Conservation (phyloP, 2,888 invertebrate species). For the Noctua fimbriata region DNA sequence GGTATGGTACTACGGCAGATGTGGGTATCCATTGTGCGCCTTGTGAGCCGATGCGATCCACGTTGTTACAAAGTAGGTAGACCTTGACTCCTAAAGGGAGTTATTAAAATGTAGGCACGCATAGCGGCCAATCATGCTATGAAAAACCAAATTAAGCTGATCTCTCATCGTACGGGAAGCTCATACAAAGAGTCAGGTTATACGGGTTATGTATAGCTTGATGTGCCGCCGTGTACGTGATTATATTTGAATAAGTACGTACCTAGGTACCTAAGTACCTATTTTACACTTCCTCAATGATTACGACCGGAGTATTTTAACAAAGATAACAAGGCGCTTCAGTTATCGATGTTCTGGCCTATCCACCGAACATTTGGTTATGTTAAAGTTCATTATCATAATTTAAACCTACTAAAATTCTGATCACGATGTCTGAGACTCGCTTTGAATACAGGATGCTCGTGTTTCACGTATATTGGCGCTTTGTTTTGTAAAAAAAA, state of each 20-base stretch:
- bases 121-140: not conserved
- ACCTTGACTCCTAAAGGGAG: constrained; percentile 1
- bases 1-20: not conserved
- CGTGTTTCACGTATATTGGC: constrained; percentile 13
- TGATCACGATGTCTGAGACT: constrained; percentile 27
- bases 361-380: constrained; percentile 8
- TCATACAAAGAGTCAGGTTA: too few species aligned
- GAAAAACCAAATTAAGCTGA: too few species aligned
- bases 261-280: not conserved
- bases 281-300: constrained; percentile 24
- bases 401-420: constrained; percentile 31
- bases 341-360: constrained; percentile 7
- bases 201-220: too few species aligned
- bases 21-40: not conserved
- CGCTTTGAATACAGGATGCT: constrained; percentile 11
- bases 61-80: not conserved
- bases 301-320: not conserved
- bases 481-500: constrained; percentile 14
- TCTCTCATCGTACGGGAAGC: too few species aligned
- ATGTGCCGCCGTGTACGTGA: not conserved
- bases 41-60: constrained; percentile 3
- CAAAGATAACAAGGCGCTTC: constrained; percentile 24
- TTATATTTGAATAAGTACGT: constrained; percentile 4
- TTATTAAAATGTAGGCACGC: constrained; percentile 16
- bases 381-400: constrained; percentile 28